Percentiles rank a stretch among this genome's conserved stretches.
phyloP scores from a whole-genome alignment of 2,113 vertebrate species.

The Candoia aspera region DNA sequence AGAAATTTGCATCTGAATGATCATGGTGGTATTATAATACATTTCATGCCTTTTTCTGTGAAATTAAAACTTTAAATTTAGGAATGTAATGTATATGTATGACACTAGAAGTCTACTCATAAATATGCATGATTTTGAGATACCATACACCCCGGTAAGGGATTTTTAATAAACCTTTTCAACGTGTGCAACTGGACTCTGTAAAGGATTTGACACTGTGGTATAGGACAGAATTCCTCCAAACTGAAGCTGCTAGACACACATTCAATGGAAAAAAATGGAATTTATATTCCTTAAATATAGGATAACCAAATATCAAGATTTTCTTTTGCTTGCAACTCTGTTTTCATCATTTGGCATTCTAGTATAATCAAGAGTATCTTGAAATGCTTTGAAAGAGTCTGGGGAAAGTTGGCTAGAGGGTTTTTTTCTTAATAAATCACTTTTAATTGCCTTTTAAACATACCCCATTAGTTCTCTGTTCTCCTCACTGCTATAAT shows the following conservation, averaged over 20 bases:
- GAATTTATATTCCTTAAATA: not conserved
- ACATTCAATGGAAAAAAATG: not conserved
- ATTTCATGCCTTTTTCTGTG: not conserved
- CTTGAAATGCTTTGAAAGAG: not conserved
- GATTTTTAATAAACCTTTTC: not conserved
- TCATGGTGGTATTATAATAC: not conserved
- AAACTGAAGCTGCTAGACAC: not conserved
- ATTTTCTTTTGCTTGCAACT: not conserved
- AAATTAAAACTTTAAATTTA: not conserved
- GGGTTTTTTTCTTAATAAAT: not conserved
- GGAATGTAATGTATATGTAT: not conserved
- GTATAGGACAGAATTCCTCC: not conserved
- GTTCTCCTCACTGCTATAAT: not conserved
- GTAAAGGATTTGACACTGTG: not conserved
- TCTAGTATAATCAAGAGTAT: not conserved
- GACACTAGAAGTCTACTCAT: not conserved
- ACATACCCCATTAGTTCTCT: not conserved
- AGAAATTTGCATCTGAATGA: not conserved
- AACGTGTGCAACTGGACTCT: not conserved
- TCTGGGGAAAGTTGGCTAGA: not conserved
- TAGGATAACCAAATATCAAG: not conserved
- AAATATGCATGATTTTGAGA: not conserved
- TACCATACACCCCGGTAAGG: not conserved
- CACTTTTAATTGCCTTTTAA: not conserved
- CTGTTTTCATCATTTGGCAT: not conserved